These are phyloP conservation scores for Aramus guarauna DNA, from an alignment of 2,113 vertebrate genomes.

Conservation along the genomic window DNA sequence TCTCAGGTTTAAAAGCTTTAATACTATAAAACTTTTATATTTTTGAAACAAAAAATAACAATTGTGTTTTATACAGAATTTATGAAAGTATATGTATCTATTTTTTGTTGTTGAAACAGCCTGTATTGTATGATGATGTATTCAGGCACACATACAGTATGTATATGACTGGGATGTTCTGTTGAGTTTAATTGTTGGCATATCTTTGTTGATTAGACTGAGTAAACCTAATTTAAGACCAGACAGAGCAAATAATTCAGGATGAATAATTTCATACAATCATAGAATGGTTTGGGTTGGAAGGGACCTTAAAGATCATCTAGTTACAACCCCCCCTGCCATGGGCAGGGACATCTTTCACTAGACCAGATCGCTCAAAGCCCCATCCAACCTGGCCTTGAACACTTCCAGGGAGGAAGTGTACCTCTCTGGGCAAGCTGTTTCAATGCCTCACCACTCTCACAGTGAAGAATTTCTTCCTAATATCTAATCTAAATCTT, in stretches of 20 bases:
- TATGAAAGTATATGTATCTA: neutral
- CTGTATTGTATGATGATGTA: neutral
- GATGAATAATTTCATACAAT: neutral
- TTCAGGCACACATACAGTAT: neutral
- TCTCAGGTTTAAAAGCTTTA: neutral
- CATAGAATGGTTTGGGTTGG: no score
- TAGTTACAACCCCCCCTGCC: no score
- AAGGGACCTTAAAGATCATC: no score
- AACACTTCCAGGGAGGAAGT: no score
- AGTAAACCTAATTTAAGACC: constrained; percentile 3
- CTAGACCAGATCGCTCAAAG: no score
- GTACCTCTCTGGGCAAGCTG: no score
- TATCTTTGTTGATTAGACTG: neutral
- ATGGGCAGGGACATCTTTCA: no score
- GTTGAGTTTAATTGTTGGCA: neutral
- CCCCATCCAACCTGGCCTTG: no score
- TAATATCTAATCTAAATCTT: no score
- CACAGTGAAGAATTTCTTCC: no score
- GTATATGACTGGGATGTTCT: neutral
- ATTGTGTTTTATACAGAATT: neutral
- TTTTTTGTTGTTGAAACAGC: neutral
- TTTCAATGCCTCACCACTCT: no score
- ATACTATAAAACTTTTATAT: neutral
- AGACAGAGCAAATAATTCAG: neutral
- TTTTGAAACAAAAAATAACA: neutral